These are phyloP conservation scores for Meles meles DNA, from an alignment of 2,113 vertebrate species.

Conservation along the genomic window DNA sequence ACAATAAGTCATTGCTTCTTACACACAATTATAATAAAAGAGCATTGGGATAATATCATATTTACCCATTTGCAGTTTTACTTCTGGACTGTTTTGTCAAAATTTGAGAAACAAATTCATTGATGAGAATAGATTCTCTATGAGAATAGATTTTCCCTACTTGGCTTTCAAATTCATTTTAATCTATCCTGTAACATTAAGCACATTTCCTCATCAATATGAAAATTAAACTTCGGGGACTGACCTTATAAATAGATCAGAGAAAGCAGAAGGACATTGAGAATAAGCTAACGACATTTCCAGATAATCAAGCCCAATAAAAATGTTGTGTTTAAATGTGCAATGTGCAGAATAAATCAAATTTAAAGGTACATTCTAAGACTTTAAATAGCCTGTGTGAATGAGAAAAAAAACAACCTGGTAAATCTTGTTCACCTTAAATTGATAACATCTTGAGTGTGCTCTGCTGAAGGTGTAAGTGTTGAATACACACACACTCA, in stretches of 20 bases:
- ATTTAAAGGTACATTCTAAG: background rate
- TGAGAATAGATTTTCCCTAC: constrained; percentile 27
- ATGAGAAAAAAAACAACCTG: background rate
- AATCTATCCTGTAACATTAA: constrained; percentile 43
- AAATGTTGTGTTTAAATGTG: constrained; percentile 49
- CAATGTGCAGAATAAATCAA: constrained; percentile 48
- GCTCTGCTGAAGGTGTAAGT: background rate
- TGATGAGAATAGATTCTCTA: constrained; percentile 44
- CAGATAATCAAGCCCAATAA: constrained; percentile 57
- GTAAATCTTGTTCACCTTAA: background rate
- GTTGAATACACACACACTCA: background rate
- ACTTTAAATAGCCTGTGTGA: background rate
- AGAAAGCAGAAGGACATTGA: constrained; percentile 28
- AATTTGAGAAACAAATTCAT: constrained; percentile 54
- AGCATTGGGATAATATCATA: background rate
- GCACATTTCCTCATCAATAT: constrained; percentile 52
- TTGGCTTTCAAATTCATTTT: constrained; percentile 46
- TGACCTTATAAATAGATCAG: constrained; percentile 61
- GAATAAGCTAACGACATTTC: constrained; percentile 49
- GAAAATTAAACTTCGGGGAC: constrained; percentile 59
- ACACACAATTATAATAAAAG: constrained; percentile 6
- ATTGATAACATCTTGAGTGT: background rate
- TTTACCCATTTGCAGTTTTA: constrained; percentile 3
- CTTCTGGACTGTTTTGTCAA: constrained; percentile 36
- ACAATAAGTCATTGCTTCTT: background rate